A percentile compares a stretch with the other conserved stretches of the same genome.
Conservation (phyloP, 2,797 vertebrate species). For the Prionace glauca region DNA sequence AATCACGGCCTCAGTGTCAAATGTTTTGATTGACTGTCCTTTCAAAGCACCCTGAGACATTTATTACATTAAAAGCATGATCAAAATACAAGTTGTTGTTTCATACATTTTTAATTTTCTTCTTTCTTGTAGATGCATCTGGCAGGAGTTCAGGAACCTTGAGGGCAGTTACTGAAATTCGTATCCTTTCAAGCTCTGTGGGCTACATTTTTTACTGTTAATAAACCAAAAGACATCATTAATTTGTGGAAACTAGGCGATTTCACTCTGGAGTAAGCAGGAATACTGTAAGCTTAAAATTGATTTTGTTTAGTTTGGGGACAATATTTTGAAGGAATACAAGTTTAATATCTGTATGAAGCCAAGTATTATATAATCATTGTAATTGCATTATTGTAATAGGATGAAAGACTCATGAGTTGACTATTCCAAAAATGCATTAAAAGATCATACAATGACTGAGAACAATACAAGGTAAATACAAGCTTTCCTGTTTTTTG, state of each 20-base stretch:
- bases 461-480: neutral
- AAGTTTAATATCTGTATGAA: neutral
- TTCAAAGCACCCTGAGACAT: neutral
- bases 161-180: constrained; percentile 84
- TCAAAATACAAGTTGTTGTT: neutral
- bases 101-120: constrained; percentile 37
- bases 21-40: neutral
- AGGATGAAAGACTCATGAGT: neutral
- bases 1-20: neutral
- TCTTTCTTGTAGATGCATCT: constrained; percentile 58
- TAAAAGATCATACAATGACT: neutral
- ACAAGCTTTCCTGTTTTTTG: neutral
- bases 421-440: neutral
- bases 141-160: constrained; percentile 59
- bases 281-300: no score
- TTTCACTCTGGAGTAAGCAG: neutral
- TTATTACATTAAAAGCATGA: neutral
- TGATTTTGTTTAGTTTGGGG: neutral
- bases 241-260: neutral
- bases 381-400: neutral
- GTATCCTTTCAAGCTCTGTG: constrained; percentile 73
- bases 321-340: neutral
- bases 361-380: neutral
- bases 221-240: neutral
- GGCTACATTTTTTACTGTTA: neutral